These are phyloP conservation scores for Hypocryptadius cinnamomeus DNA, from an alignment of 2,113 vertebrate genomes.

Conservation along the genomic window DNA sequence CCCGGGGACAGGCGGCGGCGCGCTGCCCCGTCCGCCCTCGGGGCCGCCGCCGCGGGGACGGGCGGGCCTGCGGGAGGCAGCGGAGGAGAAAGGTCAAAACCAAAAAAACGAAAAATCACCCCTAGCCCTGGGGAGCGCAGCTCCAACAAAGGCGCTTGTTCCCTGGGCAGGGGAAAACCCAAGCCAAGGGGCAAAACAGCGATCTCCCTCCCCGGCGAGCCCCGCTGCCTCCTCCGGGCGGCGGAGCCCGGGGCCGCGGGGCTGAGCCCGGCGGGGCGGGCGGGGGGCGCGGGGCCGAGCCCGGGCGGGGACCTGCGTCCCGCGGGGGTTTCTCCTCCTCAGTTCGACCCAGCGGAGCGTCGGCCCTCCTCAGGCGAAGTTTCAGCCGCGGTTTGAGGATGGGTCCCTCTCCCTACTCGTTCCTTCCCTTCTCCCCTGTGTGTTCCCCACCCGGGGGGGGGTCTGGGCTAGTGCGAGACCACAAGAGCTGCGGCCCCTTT, in stretches of 20 bases:
- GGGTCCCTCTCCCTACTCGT: background rate
- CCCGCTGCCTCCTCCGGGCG: background rate
- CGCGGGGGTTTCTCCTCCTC: background rate
- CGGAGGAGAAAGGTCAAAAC: background rate
- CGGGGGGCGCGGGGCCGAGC: background rate
- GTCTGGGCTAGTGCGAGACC: background rate
- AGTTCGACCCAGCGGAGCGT: background rate
- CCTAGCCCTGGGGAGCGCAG: background rate
- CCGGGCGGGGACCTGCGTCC: background rate
- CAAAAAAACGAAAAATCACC: constrained; percentile 28
- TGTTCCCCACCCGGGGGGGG: background rate
- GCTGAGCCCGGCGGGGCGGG: background rate
- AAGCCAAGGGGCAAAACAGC: background rate
- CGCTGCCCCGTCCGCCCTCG: background rate
- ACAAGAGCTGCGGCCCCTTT: background rate
- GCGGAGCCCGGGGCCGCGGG: background rate
- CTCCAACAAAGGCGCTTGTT: background rate
- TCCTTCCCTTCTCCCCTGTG: background rate
- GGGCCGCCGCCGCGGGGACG: background rate
- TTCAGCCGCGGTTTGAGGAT: background rate
- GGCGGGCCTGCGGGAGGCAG: background rate
- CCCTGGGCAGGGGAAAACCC: background rate
- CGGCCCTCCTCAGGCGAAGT: background rate
- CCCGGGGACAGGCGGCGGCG: background rate
- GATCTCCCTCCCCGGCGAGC: background rate